A percentile compares a stretch with the other conserved stretches of the same genome.
These are phyloP conservation scores for Trimorus sp. DNA, from an alignment of 2,888 invertebrate genomes.

Conservation along the genomic window DNA sequence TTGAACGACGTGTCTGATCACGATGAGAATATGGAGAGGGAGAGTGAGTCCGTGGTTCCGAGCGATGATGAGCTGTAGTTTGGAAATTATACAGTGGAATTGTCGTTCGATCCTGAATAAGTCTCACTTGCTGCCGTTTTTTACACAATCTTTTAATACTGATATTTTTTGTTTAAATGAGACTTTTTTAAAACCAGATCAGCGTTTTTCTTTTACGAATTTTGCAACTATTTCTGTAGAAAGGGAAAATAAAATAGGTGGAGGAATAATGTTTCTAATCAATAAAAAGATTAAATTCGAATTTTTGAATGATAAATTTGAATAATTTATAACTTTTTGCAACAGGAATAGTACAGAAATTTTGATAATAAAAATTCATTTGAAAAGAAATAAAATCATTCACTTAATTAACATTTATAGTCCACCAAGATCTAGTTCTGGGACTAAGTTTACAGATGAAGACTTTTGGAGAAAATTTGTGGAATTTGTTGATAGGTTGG, in stretches of 20 bases:
- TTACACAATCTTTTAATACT: neutral
- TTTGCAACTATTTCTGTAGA: neutral
- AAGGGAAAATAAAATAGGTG: neutral
- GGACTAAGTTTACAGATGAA: neutral
- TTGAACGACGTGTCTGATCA: too few relatives aligned
- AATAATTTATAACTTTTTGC: neutral
- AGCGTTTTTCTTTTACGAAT: neutral
- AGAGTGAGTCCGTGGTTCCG: too few relatives aligned
- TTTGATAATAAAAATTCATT: constrained; percentile 1
- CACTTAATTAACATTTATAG: constrained; percentile 16
- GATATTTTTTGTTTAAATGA: neutral
- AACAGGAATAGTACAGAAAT: constrained; percentile 10
- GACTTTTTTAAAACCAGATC: neutral
- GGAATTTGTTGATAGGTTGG: neutral
- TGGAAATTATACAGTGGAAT: neutral
- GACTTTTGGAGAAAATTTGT: constrained; percentile 8
- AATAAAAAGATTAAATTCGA: neutral
- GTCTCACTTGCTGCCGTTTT: neutral
- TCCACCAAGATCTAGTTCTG: constrained; percentile 9
- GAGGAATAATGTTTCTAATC: neutral
- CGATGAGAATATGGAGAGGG: too few relatives aligned
- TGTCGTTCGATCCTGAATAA: neutral
- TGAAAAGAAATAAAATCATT: neutral
- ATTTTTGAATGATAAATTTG: neutral
- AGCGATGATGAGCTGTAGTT: too few relatives aligned